Evolutionary conservation across 1,140 invertebrate genomes (phyloP), one percentile per base, ranked within the genome.

Genomic region (Diachasmimorpha longicaudata): DNA sequence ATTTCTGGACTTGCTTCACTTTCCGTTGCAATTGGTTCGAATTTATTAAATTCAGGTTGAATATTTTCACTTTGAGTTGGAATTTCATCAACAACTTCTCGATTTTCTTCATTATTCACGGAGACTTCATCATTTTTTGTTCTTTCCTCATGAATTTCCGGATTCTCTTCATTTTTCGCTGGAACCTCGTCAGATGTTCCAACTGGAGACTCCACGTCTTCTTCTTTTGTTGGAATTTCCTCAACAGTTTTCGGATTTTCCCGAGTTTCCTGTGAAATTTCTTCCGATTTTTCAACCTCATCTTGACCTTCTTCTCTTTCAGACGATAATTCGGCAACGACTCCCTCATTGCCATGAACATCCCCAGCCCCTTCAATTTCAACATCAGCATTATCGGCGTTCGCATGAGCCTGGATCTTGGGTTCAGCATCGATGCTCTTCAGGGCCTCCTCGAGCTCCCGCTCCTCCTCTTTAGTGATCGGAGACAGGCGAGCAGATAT

Each of bases 341-440:
- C 23, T 8, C 2, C 8, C 55, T 36, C 14, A 67, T 58, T 58
- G 16, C 23, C n/a, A 10, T 66, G 1, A 4, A 6, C 14, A 11
- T 25, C 11, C 31, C 21, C 31, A 5, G 23, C 11, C 23, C 4
- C 23, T 36, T n/a, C n/a, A 66, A n/a, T 31, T 31, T 66, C 36
- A 0, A 21, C 11, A 14, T 31, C 21, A 66, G 9, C 36, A 42
- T 16, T 36, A 39, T 31, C 25, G 13, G 16, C 23, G 9, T 25
- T 14, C 6, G 25, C 11, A 14, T 23, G 0, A 58, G 16, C 23
- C 16, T 52, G 14, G 81, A 74, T 67, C 83, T 82, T 81, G 84
- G 84, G 72, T 75, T 46, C 69, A 63, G 72, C 80, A 72, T 81
- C 78, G 46, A 55, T 83, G 11, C 58, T 31, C 14, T 63, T 23